Base-by-base conservation (phyloP, 64 coral and sea anemone genomes). In the Porites australiensis region DNA sequence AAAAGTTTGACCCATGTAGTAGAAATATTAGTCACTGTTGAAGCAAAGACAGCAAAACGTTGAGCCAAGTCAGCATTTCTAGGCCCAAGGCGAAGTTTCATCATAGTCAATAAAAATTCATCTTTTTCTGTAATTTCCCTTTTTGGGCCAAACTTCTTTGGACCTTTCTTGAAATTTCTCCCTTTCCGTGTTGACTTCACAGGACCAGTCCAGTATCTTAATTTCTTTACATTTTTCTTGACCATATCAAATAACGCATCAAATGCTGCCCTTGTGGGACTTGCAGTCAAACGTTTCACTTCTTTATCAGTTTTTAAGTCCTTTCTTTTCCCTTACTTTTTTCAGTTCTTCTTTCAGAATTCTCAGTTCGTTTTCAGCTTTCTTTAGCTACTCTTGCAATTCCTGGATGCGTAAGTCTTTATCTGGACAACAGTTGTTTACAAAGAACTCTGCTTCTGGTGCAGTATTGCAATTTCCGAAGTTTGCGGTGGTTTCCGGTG, bases 121-220 rank as follows among this genome's bases (percentile, higher is more conserved):
- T 90, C 88, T 71, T 69, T 81, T 50, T 65, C 7, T 19, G 44
- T n/a, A 11, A 80, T 44, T 6, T 15, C 13, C 8, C 75, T 78
- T 61, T 91, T 70, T 4, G 65, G 65, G 3, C 89, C 89, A 91
- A 71, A 92, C 18, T 92, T 84, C 79, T 75, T 92, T 44, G 90
- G 90, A 50, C 10, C 11, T 76, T 83, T 91, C 13, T 74, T 74
- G 60, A 75, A 92, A 62, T 92, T 86, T 76, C 68, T 92, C 12
- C 19, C 14, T n/a, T 92, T 92, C 11, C 21, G 8, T 64, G 44
- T 52, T 48, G 27, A 77, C 14, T 75, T 92, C 46, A 19, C 16
- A 6, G 81, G 79, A 46, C 79, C 81, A 92, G 7, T 84, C 90
- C 90, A 92, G 22, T 92, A 64, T 5, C 47, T 92, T 7, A 85